Conservation (phyloP, 2,888 invertebrate species). For the Baccha elongata region DNA sequence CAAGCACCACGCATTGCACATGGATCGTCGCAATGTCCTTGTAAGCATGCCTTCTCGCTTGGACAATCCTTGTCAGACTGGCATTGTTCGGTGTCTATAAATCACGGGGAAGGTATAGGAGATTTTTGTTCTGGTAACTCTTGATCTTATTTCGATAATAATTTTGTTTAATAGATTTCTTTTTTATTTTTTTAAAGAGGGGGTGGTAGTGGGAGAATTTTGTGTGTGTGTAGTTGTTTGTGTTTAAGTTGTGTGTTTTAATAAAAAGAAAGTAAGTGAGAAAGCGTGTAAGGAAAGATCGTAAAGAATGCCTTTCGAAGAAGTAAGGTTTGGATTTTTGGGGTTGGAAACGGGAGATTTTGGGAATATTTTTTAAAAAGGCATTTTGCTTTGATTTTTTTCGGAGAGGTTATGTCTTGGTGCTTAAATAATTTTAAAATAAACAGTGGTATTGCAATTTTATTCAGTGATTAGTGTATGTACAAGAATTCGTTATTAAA, state of each 20-base stretch:
- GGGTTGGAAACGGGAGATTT: conserved; percentile 57
- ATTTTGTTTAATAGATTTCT: conserved; percentile 47
- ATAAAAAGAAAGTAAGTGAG: conserved; percentile 35
- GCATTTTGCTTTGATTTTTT: conserved; percentile 43
- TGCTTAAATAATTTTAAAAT: conserved; percentile 74
- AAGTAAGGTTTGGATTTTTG: conserved; percentile 50
- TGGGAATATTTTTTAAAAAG: conserved; percentile 17
- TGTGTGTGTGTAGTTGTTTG: conserved; percentile 24
- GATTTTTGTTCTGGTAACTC: conserved; percentile 66
- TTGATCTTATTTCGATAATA: conserved; percentile 70
- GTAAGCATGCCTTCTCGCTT: conserved; percentile 95
- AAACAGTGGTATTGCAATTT: conserved; percentile 68
- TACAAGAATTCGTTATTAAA: conserved; percentile 70
- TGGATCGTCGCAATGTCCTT: conserved; percentile 95
- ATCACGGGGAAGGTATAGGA: conserved; percentile 71
- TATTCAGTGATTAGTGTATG: conserved; percentile 69
- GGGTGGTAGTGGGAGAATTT: conserved; percentile 49
- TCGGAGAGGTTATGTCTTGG: conserved; percentile 62
- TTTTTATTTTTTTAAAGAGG: conserved; percentile 51
- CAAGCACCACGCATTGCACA: conserved; percentile 94
- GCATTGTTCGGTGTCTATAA: conserved; percentile 90
- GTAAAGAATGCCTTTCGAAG: conserved; percentile 42
- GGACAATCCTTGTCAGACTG: conserved; percentile 95
- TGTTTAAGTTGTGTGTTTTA: conserved; percentile 55
- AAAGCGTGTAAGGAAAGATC: conserved; percentile 51